These are phyloP conservation scores for Botia kubotai DNA, from an alignment of 2,797 vertebrate genomes.

Conservation along the genomic window DNA sequence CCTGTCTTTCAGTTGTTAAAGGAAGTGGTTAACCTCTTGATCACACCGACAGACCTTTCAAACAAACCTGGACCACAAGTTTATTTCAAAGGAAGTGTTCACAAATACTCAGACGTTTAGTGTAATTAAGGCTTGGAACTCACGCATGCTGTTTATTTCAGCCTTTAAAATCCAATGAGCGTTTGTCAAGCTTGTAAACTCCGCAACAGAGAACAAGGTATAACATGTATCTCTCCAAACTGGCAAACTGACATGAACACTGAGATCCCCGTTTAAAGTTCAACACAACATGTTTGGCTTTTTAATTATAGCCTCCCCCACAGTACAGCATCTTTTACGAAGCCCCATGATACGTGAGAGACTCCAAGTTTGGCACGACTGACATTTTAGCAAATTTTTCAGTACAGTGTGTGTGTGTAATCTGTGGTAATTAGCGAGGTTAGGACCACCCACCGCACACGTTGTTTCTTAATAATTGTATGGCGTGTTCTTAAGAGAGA, in stretches of 20 bases:
- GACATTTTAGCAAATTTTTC: conserved; percentile 40
- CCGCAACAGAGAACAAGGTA: conserved; percentile 23
- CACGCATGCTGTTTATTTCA: conserved; percentile 50
- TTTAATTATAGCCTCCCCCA: conserved; percentile 36
- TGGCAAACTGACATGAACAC: conserved; percentile 29
- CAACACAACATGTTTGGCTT: conserved; percentile 47
- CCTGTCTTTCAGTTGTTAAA: conserved; percentile 9
- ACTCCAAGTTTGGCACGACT: conserved; percentile 22
- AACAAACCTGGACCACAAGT: conserved; percentile 40
- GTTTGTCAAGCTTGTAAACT: conserved; percentile 41
- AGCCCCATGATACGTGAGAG: conserved; percentile 37
- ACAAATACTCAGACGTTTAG: conserved; percentile 37
- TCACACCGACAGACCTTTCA: conserved; percentile 39
- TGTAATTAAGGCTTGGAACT: conserved; percentile 36
- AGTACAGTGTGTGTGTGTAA: conserved; percentile 39
- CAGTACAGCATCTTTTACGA: conserved; percentile 23
- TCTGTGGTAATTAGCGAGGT: conserved; percentile 33
- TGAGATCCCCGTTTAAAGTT: conserved; percentile 33
- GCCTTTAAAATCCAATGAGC: conserved; percentile 35
- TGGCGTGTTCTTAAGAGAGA: conserved; percentile 32
- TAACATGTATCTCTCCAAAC: conserved; percentile 43
- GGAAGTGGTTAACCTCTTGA: conserved; percentile 37
- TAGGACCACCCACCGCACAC: conserved; percentile 29
- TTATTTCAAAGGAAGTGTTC: conserved; percentile 35
- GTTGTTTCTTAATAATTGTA: conserved; percentile 42